A percentile compares a stretch with the other conserved stretches of the same genome.
These are phyloP conservation scores for Petromus typicus DNA, from an alignment of 2,113 vertebrate genomes.

Conservation along the genomic window DNA sequence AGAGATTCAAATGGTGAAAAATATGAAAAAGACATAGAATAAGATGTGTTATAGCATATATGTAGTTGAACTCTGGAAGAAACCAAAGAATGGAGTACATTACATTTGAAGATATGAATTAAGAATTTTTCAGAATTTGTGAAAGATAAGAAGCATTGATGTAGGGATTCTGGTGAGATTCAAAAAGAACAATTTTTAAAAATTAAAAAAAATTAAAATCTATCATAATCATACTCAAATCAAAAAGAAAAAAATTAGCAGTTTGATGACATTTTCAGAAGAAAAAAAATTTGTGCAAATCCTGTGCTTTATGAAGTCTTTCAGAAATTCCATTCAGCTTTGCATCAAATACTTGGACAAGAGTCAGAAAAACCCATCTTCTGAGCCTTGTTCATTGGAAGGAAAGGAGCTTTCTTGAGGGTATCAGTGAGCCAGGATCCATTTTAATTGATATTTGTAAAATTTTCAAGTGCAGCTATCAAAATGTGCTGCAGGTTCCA, in stretches of 20 bases:
- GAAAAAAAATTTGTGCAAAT: neutral
- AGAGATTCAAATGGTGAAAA: neutral
- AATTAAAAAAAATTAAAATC: neutral
- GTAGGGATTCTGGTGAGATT: neutral
- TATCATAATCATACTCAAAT: neutral
- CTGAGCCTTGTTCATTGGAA: neutral
- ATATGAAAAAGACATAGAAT: neutral
- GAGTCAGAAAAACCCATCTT: neutral
- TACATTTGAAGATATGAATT: neutral
- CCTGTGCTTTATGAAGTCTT: neutral
- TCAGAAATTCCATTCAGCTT: constrained; percentile 1
- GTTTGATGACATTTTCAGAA: neutral
- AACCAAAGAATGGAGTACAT: neutral
- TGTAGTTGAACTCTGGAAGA: neutral
- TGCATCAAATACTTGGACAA: neutral
- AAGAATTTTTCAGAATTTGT: neutral
- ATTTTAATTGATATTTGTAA: neutral
- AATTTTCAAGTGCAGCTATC: neutral
- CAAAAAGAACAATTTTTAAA: neutral
- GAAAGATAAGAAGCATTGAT: neutral
- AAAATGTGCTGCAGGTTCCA: neutral
- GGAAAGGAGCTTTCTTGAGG: neutral
- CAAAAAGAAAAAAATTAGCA: neutral
- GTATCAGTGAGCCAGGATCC: neutral
- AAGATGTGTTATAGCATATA: neutral